Conservation (phyloP, 2,888 invertebrate genomes). For the Euplexia lucipara region DNA sequence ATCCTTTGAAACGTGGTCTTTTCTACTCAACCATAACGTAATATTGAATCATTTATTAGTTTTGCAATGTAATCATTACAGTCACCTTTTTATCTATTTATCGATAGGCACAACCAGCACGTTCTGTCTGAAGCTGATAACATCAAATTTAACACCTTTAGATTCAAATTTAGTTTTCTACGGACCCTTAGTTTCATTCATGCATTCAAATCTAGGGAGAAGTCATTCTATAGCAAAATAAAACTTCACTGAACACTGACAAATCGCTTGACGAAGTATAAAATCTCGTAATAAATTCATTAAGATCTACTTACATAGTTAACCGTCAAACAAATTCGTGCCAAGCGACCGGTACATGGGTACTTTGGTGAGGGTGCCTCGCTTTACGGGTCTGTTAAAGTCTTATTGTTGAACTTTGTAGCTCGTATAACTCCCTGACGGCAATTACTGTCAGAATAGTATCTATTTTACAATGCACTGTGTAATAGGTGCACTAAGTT, state of each 20-base stretch:
- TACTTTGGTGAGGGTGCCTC: constrained; percentile 63
- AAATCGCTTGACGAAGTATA: constrained; percentile 65
- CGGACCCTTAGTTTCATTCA: background rate
- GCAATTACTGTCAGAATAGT: constrained; percentile 69
- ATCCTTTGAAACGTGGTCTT: background rate
- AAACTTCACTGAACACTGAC: constrained; percentile 42
- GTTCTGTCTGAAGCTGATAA: constrained; percentile 1
- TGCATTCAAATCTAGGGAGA: too few relatives aligned
- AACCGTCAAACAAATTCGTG: constrained; percentile 73
- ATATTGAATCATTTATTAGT: background rate
- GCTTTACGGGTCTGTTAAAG: constrained; percentile 79
- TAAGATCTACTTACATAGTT: constrained; percentile 73
- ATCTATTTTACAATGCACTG: constrained; percentile 57
- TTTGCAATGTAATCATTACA: background rate
- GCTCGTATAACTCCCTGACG: constrained; percentile 69
- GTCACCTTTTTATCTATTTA: constrained; percentile 13
- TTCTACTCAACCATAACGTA: background rate
- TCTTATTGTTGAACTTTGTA: constrained; percentile 79
- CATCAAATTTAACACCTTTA: background rate
- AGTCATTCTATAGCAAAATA: constrained; percentile 3
- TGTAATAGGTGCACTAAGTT: constrained; percentile 28
- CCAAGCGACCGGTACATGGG: constrained; percentile 66
- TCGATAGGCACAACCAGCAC: background rate
- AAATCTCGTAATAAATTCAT: constrained; percentile 71
- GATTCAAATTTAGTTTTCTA: background rate